Conservation (phyloP, 2,888 invertebrate species). For the Anthophora plumipes region DNA sequence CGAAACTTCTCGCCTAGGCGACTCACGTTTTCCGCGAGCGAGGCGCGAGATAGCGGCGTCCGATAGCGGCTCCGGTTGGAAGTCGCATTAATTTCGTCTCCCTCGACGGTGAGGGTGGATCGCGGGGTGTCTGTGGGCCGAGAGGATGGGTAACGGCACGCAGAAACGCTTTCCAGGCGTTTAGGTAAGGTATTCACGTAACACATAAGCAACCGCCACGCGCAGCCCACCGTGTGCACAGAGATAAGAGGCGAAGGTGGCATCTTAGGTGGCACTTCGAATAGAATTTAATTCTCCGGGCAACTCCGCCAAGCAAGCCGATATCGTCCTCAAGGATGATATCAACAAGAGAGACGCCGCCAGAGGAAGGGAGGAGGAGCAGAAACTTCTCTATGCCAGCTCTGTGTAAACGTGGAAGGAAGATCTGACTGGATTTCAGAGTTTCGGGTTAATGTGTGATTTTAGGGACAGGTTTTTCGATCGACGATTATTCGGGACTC, state of each 20-base stretch:
- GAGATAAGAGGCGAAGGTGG: conserved; percentile 81
- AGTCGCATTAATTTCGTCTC: conserved; percentile 80
- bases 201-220: conserved; percentile 83
- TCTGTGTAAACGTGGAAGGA: conserved; percentile 13
- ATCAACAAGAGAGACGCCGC: conserved; percentile 61
- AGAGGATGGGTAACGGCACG: conserved; percentile 55
- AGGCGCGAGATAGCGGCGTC: conserved; percentile 77
- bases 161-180: conserved; percentile 72
- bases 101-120: conserved; percentile 64
- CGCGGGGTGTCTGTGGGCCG: conserved; percentile 27
- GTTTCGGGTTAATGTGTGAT: too few relatives aligned
- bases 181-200: conserved; percentile 84
- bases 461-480: not conserved
- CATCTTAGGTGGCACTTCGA: conserved; percentile 80
- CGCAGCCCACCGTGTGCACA: conserved; percentile 83
- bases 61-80: conserved; percentile 75
- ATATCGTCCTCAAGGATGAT: conserved; percentile 65
- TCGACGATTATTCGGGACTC: conserved; percentile 7
- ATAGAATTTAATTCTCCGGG: conserved; percentile 77
- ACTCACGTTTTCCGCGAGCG: conserved; percentile 80
- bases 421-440: not conserved
- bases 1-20: conserved; percentile 80
- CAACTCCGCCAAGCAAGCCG: conserved; percentile 53
- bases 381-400: conserved; percentile 51
- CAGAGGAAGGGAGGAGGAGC: not conserved